Percentiles rank a stretch among this genome's conserved stretches.
Evolutionary conservation across 2,113 vertebrate species (phyloP).

Genomic region (Motacilla alba): DNA sequence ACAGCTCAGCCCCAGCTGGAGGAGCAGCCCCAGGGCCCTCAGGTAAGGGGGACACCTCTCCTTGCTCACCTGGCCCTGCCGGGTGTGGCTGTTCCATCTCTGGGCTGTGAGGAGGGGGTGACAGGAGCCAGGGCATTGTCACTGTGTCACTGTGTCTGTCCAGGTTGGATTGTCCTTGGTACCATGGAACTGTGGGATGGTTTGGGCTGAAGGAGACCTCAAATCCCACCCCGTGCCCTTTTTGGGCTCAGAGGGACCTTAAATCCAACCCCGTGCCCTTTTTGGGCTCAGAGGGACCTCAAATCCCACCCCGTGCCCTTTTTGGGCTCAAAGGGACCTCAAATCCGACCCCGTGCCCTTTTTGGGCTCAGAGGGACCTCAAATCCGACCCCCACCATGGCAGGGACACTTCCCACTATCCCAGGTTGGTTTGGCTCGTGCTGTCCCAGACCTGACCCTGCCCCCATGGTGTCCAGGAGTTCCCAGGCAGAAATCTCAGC

Average conservation of each 20-base stretch:
- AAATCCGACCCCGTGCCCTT: background rate
- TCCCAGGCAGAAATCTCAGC: background rate
- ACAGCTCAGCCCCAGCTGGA: constrained; percentile 8
- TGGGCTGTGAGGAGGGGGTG: background rate
- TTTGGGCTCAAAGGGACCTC: background rate
- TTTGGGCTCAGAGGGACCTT: background rate
- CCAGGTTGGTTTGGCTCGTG: background rate
- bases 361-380: no score
- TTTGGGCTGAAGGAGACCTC: background rate
- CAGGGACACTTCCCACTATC: background rate
- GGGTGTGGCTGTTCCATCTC: fast-evolving
- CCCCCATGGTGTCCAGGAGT: fast-evolving
- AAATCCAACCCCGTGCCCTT: no score
- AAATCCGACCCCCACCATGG: no score
- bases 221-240: no score
- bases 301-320: no score
- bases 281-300: background rate
- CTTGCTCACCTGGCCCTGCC: background rate
- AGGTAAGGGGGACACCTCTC: constrained; percentile 48
- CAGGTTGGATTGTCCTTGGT: fast-evolving
- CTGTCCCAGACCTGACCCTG: background rate
- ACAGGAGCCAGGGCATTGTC: no score
- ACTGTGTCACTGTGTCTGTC: fast-evolving
- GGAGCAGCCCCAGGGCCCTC: constrained; percentile 64
- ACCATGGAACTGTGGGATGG: fast-evolving